Evolutionary conservation across 2,113 vertebrate species (phyloP).

Genomic region (Sylvietta virens): DNA sequence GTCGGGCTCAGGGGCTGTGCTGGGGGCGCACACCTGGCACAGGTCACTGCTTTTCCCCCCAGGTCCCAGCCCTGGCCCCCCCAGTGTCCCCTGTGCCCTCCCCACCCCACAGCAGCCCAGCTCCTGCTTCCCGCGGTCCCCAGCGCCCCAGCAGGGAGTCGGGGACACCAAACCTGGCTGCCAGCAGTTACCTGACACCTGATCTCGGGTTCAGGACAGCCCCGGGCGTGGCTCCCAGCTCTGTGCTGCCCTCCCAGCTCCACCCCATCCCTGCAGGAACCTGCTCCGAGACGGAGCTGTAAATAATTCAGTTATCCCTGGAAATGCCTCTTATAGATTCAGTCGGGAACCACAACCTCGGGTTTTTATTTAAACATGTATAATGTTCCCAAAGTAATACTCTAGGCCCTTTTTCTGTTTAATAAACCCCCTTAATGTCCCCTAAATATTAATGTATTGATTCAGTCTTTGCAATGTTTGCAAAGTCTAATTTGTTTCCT

Average conservation of each 20-base stretch:
- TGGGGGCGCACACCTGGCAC: background rate
- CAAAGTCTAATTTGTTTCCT: conserved; percentile 75
- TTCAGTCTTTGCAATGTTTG: conserved; percentile 66
- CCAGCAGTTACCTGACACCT: background rate
- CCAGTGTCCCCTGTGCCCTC: background rate
- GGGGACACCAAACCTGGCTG: background rate
- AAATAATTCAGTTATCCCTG: background rate
- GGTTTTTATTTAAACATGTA: conserved; percentile 48
- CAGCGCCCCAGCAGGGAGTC: accelerated
- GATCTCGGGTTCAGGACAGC: background rate
- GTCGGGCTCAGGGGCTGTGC: background rate
- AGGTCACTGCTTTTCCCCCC: background rate
- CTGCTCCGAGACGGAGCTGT: accelerated
- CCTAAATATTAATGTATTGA: conserved; percentile 76
- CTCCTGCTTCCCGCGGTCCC: accelerated
- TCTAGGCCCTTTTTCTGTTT: conserved; percentile 59
- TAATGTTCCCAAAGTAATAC: conserved; percentile 56
- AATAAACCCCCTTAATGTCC: conserved; percentile 68
- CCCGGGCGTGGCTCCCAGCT: accelerated
- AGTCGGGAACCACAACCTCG: conserved; percentile 15
- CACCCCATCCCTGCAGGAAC: accelerated
- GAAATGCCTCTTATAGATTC: conserved; percentile 20
- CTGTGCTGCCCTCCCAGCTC: background rate
- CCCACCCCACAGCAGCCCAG: accelerated
- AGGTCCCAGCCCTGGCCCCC: background rate